These are phyloP conservation scores for Harlomillsia oculata DNA, from an alignment of 1,140 invertebrate genomes.

Conservation along the genomic window DNA sequence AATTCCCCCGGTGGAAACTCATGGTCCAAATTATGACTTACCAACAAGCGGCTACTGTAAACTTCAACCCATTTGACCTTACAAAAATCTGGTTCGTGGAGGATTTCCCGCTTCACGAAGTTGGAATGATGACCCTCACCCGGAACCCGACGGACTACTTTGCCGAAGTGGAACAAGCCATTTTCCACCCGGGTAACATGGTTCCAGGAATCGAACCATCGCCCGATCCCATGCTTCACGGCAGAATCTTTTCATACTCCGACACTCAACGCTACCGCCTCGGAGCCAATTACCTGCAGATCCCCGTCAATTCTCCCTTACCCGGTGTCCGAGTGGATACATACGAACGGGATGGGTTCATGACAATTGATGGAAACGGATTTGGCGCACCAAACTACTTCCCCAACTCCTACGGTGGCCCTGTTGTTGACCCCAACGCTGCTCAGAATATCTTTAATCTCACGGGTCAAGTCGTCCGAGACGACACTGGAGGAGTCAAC, in stretches of 20 bases:
- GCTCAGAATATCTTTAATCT: slow-evolving; percentile 36
- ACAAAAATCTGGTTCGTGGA: slow-evolving; percentile 51
- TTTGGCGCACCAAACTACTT: slow-evolving; percentile 49
- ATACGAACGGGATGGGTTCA: slow-evolving; percentile 52
- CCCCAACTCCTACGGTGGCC: background rate
- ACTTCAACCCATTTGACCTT: slow-evolving; percentile 58
- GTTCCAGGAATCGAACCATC: slow-evolving; percentile 49
- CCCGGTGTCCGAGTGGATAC: slow-evolving; percentile 38
- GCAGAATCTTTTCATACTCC: slow-evolving; percentile 53
- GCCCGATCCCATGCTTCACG: slow-evolving; percentile 58
- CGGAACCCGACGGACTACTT: slow-evolving; percentile 47
- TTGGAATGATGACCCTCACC: slow-evolving; percentile 48
- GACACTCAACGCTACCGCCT: slow-evolving; percentile 58
- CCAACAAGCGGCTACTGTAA: slow-evolving; percentile 45
- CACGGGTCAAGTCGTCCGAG: slow-evolving; percentile 42
- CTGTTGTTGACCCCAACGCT: slow-evolving; percentile 39
- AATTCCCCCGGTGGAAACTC: slow-evolving; percentile 34
- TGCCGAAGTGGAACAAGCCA: slow-evolving; percentile 50
- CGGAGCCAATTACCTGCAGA: slow-evolving; percentile 52
- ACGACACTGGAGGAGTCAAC: slow-evolving; percentile 56
- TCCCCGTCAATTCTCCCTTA: slow-evolving; percentile 55
- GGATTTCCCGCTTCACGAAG: slow-evolving; percentile 48
- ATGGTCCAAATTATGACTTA: slow-evolving; percentile 48
- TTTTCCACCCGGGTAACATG: slow-evolving; percentile 48
- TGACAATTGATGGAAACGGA: slow-evolving; percentile 32